Base-by-base conservation (phyloP, 30 jellyfish, hydroid and myxozoan genomes). In the Pelagia noctiluca region DNA sequence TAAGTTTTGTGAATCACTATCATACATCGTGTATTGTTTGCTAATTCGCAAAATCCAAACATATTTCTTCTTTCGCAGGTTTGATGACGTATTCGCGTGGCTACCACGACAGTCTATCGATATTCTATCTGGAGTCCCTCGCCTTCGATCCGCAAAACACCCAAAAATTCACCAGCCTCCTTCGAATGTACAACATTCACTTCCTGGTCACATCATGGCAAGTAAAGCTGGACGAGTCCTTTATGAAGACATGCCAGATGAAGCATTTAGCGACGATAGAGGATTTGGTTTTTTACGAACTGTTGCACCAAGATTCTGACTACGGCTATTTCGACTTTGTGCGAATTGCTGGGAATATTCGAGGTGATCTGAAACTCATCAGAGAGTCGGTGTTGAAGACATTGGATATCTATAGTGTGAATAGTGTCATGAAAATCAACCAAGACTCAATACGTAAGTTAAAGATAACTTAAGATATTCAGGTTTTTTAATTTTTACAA, bases 321-420 rank as follows among this genome's bases (percentile, higher is more conserved):
- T 88, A 82, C 57, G 96, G 99, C 28, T 88, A 86, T 54, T 94
- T 94, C 32, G 96, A 88, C 47, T 88, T 94, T 75, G 89, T 94
- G 8, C 88, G 87, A 3, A 60, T 88, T 11, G 86, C 97, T 0
- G 97, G 97, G 35, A 73, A 71, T 57, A 66, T 94, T 5, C 64
- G 47, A 33, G 99, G 99, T 13, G 89, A 94, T 32, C 50, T 70
- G 61, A 88, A 83, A 34, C 70, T 25, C 71, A 77, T 94, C 22
- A 96, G 96, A 8, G 88, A 88, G 35, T 66, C 96, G 0, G 97
- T 88, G 16, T 42, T 88, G 73, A 42, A 36, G 42, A 31, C 92
- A 22, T 37, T 89, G 42, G 95, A 88, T 29, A 37, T 88, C 32
- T 94, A 88, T 77, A 50, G 52, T 24, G 82, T 64, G 62, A 83